Evolutionary conservation across 2,888 invertebrate species (phyloP).

Genomic region (Agrotis exclamationis): DNA sequence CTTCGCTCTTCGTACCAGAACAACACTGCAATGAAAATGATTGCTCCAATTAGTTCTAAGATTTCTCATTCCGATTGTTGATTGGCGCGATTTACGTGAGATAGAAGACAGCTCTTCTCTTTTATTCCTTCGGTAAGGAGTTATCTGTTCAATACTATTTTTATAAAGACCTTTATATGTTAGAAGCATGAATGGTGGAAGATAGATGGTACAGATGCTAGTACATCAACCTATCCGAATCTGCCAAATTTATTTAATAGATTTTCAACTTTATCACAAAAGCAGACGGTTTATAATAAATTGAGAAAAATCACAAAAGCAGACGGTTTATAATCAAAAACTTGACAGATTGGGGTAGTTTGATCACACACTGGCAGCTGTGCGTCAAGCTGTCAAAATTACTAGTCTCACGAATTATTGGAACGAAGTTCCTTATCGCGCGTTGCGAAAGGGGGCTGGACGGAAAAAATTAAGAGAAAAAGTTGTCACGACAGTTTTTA

Average conservation of each 20-base stretch:
- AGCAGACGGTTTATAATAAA: too few relatives aligned
- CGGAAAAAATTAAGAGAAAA: too few relatives aligned
- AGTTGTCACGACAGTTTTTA: too few relatives aligned
- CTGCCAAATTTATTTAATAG: too few relatives aligned
- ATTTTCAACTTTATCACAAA: too few relatives aligned
- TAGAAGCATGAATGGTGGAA: background rate
- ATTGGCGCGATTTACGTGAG: constrained; percentile 48
- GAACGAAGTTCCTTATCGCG: too few relatives aligned
- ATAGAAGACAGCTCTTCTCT: constrained; percentile 42
- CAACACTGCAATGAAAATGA: constrained; percentile 37
- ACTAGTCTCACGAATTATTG: background rate
- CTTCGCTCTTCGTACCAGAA: background rate
- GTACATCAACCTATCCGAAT: too few relatives aligned
- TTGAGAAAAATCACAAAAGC: too few relatives aligned
- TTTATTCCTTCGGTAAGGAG: constrained; percentile 22
- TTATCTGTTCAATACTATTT: constrained; percentile 32
- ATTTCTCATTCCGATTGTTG: constrained; percentile 47
- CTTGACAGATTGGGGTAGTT: too few relatives aligned
- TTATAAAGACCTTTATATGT: constrained; percentile 15
- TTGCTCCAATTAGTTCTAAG: constrained; percentile 45
- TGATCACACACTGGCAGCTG: too few relatives aligned
- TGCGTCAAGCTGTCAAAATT: background rate
- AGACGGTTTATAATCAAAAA: too few relatives aligned
- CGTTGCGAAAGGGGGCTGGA: too few relatives aligned
- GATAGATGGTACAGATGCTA: background rate